These are phyloP conservation scores for Xanthia icteritia DNA, from an alignment of 2,888 invertebrate genomes.

Conservation along the genomic window DNA sequence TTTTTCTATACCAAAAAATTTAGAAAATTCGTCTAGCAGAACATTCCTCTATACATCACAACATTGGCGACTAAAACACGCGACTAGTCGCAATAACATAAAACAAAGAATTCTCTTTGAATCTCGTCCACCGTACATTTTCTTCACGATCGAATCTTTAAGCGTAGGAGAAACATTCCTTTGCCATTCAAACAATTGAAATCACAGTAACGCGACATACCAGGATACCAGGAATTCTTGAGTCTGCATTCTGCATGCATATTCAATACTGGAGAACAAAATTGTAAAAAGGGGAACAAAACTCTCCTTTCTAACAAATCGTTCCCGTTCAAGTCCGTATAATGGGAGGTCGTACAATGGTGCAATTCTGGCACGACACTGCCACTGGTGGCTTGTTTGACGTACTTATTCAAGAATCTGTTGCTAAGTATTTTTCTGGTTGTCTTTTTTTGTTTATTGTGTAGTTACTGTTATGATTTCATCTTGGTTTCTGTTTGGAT, in stretches of 20 bases:
- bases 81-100: slow-evolving; percentile 15
- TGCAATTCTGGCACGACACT: slow-evolving; percentile 56
- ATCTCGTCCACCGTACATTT: slow-evolving; percentile 43
- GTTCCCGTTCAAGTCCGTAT: slow-evolving; percentile 61
- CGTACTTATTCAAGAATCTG: slow-evolving; percentile 47
- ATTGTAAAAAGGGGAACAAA: slow-evolving; percentile 59
- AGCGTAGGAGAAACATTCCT: slow-evolving; percentile 52
- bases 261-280: slow-evolving; percentile 62
- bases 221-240: slow-evolving; percentile 46
- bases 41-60: background rate
- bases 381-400: slow-evolving; percentile 33
- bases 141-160: slow-evolving; percentile 49
- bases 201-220: slow-evolving; percentile 52
- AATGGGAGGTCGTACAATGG: slow-evolving; percentile 64
- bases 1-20: background rate
- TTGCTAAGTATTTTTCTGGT: slow-evolving; percentile 38
- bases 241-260: slow-evolving; percentile 60
- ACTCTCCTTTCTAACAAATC: slow-evolving; percentile 68
- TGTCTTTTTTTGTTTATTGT: slow-evolving; percentile 17
- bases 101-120: slow-evolving; percentile 46
- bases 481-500: slow-evolving; percentile 11
- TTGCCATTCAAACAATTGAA: slow-evolving; percentile 54
- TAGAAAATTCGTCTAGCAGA: background rate
- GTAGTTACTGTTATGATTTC: slow-evolving; percentile 14
- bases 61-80: slow-evolving; percentile 23